Evolutionary conservation across 1,140 invertebrate species (phyloP).

Genomic region (Monomorium pharaonis): DNA sequence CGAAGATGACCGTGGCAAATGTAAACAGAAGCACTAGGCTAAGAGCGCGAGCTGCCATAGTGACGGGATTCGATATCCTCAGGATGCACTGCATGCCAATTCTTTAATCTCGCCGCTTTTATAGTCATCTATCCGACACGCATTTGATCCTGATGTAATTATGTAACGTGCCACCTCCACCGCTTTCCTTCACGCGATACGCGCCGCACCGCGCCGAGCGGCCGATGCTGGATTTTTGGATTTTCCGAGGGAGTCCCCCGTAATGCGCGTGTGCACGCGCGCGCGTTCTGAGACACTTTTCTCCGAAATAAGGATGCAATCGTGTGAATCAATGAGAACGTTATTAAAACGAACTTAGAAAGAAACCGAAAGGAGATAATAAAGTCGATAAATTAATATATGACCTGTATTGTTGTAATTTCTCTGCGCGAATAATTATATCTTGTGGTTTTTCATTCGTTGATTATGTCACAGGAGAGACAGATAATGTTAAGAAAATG

Average conservation of each 20-base stretch:
- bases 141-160: conserved; percentile 76
- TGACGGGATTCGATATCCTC: conserved; percentile 34
- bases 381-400: not conserved
- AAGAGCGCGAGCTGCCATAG: conserved; percentile 60
- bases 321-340: not conserved
- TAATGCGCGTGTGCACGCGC: not conserved
- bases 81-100: conserved; percentile 67
- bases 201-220: not conserved
- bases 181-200: not conserved
- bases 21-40: conserved; percentile 64
- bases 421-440: not conserved
- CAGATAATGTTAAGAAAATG: not conserved
- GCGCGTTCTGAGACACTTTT: not conserved
- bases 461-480: not conserved
- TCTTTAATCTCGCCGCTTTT: conserved; percentile 80
- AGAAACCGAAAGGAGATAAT: not conserved
- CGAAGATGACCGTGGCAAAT: conserved; percentile 49
- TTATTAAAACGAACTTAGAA: not conserved
- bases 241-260: conserved; percentile 62
- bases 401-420: not conserved
- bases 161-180: conserved; percentile 71
- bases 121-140: conserved; percentile 78
- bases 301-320: not conserved
- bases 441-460: not conserved
- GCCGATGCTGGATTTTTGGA: conserved; percentile 32